Evolutionary conservation across 2,888 invertebrate genomes (phyloP), one percentile per base, ranked within the genome.

Genomic region (Boloria euphrosyne): DNA sequence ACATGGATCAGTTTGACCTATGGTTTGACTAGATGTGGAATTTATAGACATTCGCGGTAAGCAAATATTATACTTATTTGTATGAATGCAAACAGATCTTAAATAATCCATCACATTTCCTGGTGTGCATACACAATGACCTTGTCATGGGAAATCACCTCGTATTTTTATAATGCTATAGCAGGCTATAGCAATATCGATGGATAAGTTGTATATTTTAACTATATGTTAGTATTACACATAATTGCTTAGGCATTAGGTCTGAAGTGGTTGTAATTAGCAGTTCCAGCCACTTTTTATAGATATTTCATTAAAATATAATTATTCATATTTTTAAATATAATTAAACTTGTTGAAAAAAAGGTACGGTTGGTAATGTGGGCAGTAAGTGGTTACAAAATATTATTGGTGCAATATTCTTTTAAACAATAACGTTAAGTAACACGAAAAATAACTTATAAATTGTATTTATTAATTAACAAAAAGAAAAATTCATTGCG

Each of bases 61-160:
- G 10, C 10, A 38, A 38, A 2, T 38, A 38, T 10, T 52, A n/a
- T 27, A 27, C 2, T 22, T 27, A 27, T 13, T 0, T 44, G 0
- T 4, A 51, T 51, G 7, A 17, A 44, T 46, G 58, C 51, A 64
- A 64, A 64, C 31, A 64, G 14, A 14, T 57, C 3, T 66, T 18
- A 51, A 53, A 38, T 62, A 62, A 31, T 55, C 59, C 65, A 54
- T 62, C 54, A 18, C 50, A 50, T 67, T 67, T 67, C 69, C 67
- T 67, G 67, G 59, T 67, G 55, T 53, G 51, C 47, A 31, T 57
- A 46, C 44, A 38, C 49, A 59, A 62, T 54, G 69, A 67, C 69
- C 69, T 67, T 67, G 67, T 59, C 46, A 38, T 60, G 60, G 67
- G 67, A 67, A 67, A 65, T 70, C 59, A 70, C 69, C 67, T 70